phyloP scores from a whole-genome alignment of 1,140 invertebrate genomes.

The Caenorhabditis latens region DNA sequence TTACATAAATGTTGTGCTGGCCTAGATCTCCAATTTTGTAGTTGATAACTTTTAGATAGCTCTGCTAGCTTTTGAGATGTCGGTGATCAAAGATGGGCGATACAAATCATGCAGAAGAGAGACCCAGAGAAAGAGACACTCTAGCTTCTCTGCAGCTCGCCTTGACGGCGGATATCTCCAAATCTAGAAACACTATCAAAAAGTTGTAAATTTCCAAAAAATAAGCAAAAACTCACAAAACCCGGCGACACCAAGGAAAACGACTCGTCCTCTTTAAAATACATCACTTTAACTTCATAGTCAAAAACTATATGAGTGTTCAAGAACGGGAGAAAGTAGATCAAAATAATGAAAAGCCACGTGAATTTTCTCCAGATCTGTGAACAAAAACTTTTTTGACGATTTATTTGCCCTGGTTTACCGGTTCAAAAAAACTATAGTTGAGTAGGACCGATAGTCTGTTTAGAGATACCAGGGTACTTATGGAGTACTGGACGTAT shows the following conservation, averaged over 20 bases:
- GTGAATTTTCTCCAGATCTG: slow-evolving; percentile 10
- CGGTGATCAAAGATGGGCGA: no score
- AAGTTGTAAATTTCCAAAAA: background rate
- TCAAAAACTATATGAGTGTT: background rate
- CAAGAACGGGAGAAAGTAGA: background rate
- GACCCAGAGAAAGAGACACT: no score
- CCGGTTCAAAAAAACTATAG: background rate
- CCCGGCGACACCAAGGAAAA: background rate
- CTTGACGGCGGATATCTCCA: no score
- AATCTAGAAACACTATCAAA: no score
- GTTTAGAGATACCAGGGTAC: background rate
- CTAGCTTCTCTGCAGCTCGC: no score
- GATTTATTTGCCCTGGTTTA: no score
- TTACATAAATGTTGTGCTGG: no score
- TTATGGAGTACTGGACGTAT: background rate
- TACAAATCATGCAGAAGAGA: no score
- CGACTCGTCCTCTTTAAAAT: background rate
- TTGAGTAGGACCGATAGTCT: background rate
- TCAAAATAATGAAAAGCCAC: background rate
- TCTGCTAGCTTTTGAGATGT: no score
- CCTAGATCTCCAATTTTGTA: no score
- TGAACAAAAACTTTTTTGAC: background rate
- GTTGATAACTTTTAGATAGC: no score
- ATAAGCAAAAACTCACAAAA: background rate
- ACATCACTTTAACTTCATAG: background rate